Base-by-base conservation (phyloP, 2,888 invertebrate species). In the Zootermopsis nevadensis region DNA sequence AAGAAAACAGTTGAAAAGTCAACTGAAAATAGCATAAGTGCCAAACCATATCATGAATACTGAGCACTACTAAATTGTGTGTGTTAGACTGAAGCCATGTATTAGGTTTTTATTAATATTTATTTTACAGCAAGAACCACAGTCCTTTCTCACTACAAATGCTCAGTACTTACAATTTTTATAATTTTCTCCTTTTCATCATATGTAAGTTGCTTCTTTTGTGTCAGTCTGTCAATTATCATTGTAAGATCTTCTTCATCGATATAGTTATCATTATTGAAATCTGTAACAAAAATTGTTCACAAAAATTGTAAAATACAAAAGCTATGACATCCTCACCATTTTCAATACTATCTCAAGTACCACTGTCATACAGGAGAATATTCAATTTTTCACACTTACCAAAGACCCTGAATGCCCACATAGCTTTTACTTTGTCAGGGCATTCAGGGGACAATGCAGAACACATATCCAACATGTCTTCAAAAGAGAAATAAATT, bases 401-500 rank as follows among this genome's bases (percentile, higher is more conserved):
- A 79, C 79, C 79, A 79, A 79, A 79, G 8, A 79, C n/a, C 38
- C 27, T 79, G n/a, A 79, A 79, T 30, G 79, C 79, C 79, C 79
- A 79, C 53, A 15, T 35, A 19, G 79, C 79, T 53, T 79, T 79
- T 27, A 79, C 79, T 33, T 79, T 79, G 6, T 60, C 79, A 27
- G 79, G 79, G 33, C 79, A 79, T 3, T 79, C 3, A n/a, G 79
- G 66, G 33, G 79, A 79, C n/a, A 79, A 30, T 22, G 79, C 79
- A 31, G 79, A 79, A 66, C 79, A 79, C 12, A 79, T 35, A 66
- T 79, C 79, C 35, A 79, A 60, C 60, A 79, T 24, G 35, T 79
- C 95, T 88, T 96, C 95, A 88, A 96, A 95, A 0, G 94, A 94
- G 88, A 96, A 92, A 86, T 92, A 91, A 60, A 92, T 92, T 86